Evolutionary conservation across 2,888 invertebrate species (phyloP).

Genomic region (Isotomurus palustris): DNA sequence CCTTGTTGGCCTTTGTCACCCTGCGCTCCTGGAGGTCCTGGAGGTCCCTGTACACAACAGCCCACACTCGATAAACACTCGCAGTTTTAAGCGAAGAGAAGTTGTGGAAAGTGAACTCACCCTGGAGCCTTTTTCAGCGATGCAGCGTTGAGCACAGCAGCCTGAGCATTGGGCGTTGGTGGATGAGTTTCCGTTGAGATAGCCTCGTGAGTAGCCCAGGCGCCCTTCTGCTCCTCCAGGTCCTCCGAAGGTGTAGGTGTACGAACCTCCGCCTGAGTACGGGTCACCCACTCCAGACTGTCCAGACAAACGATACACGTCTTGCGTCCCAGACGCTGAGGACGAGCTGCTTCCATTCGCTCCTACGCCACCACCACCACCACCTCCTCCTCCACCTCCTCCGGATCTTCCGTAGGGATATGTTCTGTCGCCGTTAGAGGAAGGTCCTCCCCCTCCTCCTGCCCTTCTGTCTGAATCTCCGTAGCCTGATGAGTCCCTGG

Average conservation of each 20-base stretch:
- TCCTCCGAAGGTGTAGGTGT: not conserved
- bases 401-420: not conserved
- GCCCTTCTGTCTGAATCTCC: not conserved
- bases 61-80: not conserved
- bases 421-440: no score
- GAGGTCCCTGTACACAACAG: conserved; percentile 55
- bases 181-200: conserved; percentile 7
- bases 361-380: not conserved
- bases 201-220: not conserved
- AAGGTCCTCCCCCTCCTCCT: not conserved
- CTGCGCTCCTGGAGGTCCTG: conserved; percentile 54
- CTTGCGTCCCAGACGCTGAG: not conserved
- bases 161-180: conserved; percentile 53
- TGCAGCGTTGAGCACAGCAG: conserved; percentile 77
- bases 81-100: not conserved
- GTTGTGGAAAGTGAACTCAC: conserved; percentile 47
- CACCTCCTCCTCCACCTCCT: not conserved
- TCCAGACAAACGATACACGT: no score
- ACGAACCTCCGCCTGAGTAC: not conserved
- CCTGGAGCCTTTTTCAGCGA: conserved; percentile 79
- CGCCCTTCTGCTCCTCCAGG: not conserved
- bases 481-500: not conserved
- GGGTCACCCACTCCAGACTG: not conserved
- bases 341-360: not conserved
- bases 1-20: conserved; percentile 66